These are phyloP conservation scores for Pantelozetes paolii DNA, from an alignment of 2,888 invertebrate species.

Conservation along the genomic window DNA sequence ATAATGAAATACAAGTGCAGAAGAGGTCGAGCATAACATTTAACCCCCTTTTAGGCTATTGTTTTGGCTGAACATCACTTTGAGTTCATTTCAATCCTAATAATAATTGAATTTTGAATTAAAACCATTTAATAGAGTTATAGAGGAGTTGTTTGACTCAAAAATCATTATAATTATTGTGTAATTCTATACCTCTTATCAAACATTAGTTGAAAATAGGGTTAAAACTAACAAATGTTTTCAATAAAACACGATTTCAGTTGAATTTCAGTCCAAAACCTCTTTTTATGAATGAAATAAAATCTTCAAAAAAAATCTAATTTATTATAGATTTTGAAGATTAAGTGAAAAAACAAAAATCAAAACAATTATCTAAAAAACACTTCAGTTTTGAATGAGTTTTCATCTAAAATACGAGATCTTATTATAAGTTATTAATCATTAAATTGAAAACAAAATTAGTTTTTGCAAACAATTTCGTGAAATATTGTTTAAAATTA, in stretches of 20 bases:
- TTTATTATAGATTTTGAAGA: neutral
- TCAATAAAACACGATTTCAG: neutral
- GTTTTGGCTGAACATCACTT: slow-evolving; percentile 28
- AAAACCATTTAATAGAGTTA: slow-evolving; percentile 2
- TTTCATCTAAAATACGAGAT: no score
- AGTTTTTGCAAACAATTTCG: no score
- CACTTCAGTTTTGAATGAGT: no score
- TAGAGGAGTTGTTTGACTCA: slow-evolving; percentile 25
- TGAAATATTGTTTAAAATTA: neutral
- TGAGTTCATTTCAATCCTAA: slow-evolving; percentile 16
- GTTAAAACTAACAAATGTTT: neutral
- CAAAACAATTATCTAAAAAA: no score
- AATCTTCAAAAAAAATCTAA: neutral
- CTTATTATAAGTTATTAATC: no score
- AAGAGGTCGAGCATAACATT: slow-evolving; percentile 38
- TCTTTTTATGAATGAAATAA: neutral
- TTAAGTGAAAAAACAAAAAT: neutral
- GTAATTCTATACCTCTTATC: slow-evolving; percentile 2
- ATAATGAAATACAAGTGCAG: slow-evolving; percentile 1
- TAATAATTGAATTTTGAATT: slow-evolving; percentile 27
- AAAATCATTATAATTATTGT: neutral
- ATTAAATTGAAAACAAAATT: no score
- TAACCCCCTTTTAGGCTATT: slow-evolving; percentile 32
- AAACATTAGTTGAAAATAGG: neutral
- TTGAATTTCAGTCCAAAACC: neutral